Conservation (phyloP, 2,888 invertebrate species). For the Leucoma salicis region DNA sequence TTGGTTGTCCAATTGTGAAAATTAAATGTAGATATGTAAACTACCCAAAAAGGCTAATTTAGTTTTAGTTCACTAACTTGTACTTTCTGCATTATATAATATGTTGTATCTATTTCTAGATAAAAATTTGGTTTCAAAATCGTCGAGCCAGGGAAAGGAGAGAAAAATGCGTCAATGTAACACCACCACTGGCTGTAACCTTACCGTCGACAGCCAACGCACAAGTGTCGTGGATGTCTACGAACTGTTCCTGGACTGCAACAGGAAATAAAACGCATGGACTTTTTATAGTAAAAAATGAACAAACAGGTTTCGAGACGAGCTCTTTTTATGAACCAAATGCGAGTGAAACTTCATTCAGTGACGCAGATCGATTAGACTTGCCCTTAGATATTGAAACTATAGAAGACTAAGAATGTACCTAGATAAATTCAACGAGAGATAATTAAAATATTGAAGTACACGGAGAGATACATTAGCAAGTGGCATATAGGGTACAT, state of each 20-base stretch:
- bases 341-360: constrained; percentile 13
- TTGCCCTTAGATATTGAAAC: constrained; percentile 63
- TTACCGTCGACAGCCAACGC: constrained; percentile 51
- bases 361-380: constrained; percentile 44
- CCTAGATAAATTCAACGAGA: too few species aligned
- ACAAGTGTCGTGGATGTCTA: constrained; percentile 13
- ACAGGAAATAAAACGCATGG: constrained; percentile 1
- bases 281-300: constrained; percentile 3
- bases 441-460: too few species aligned
- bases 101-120: constrained; percentile 54
- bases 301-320: constrained; percentile 1
- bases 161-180: constrained; percentile 75
- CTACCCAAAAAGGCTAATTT: too few species aligned
- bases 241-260: constrained; percentile 19
- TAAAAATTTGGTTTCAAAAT: constrained; percentile 92
- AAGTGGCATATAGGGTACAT: too few species aligned
- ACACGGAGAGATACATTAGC: too few species aligned
- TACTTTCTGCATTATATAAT: too few species aligned
- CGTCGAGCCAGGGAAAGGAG: constrained; percentile 88
- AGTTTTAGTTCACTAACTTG: too few species aligned
- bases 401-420: constrained; percentile 39
- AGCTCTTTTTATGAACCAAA: constrained; percentile 6
- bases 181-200: constrained; percentile 58
- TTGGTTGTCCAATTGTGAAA: too few species aligned
- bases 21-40: too few species aligned